These are phyloP conservation scores for Orientallactaga sibirica DNA, from an alignment of 2,797 vertebrate genomes.

Conservation along the genomic window DNA sequence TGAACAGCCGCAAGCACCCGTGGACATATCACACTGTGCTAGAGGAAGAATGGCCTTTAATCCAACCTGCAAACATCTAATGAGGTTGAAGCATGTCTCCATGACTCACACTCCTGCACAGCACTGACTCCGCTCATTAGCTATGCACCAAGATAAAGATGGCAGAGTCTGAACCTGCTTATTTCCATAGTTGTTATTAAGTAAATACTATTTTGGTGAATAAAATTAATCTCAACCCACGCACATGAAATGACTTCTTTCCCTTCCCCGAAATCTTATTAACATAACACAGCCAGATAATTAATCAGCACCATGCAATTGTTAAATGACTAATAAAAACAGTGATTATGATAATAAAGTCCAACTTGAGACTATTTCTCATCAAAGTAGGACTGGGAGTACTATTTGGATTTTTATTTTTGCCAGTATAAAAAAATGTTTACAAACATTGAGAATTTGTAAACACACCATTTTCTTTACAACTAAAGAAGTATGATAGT, in stretches of 20 bases:
- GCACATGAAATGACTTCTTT: conserved; percentile 58
- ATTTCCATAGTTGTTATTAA: conserved; percentile 73
- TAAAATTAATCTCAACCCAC: conserved; percentile 73
- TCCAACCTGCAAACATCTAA: background rate
- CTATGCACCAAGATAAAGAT: conserved; percentile 68
- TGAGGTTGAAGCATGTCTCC: background rate
- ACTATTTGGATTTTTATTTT: conserved; percentile 57
- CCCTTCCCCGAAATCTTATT: conserved; percentile 59
- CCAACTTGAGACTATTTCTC: conserved; percentile 64
- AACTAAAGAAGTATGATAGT: conserved; percentile 51
- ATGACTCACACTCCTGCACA: background rate
- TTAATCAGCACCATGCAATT: conserved; percentile 70
- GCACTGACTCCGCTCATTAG: conserved; percentile 71
- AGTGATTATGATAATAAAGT: conserved; percentile 78
- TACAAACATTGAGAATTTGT: conserved; percentile 80
- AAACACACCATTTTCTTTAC: conserved; percentile 62
- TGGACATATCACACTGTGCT: background rate
- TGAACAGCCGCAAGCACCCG: background rate
- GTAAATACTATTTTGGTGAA: conserved; percentile 76
- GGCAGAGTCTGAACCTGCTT: conserved; percentile 69
- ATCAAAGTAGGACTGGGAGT: conserved; percentile 63
- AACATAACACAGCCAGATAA: conserved; percentile 60
- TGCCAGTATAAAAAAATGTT: conserved; percentile 71
- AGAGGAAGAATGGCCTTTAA: background rate
- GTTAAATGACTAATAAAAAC: conserved; percentile 80